phyloP scores from a whole-genome alignment of 2,797 vertebrate species.

The Argyrosomus regius region DNA sequence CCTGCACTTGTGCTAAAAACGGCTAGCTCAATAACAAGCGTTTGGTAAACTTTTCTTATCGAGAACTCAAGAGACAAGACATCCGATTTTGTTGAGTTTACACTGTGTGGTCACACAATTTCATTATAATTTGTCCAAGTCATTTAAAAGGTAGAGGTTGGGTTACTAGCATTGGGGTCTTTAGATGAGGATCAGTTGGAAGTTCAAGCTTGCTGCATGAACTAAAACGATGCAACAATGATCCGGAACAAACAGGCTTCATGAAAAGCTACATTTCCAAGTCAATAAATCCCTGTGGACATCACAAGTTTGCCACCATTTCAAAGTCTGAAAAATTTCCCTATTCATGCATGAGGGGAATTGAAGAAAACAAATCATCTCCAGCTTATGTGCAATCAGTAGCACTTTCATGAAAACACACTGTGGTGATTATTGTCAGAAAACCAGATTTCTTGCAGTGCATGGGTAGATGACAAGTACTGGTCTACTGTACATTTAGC shows the following conservation, averaged over 20 bases:
- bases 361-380: background rate
- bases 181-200: background rate
- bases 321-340: background rate
- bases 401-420: background rate
- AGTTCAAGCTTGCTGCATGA: background rate
- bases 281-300: background rate
- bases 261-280: background rate
- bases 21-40: too few species aligned
- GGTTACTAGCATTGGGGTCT: background rate
- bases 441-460: background rate
- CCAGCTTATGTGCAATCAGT: background rate
- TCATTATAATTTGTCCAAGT: background rate
- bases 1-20: conserved; percentile 2
- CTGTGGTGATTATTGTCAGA: background rate
- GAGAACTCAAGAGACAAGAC: too few species aligned
- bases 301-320: background rate
- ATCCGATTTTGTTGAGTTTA: background rate
- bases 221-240: too few species aligned
- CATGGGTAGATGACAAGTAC: background rate
- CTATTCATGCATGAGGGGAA: background rate
- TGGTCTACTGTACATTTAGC: background rate
- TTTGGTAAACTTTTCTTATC: too few species aligned
- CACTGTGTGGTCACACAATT: background rate
- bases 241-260: background rate
- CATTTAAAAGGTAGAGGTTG: background rate